A percentile compares a stretch with the other conserved stretches of the same genome.
These are phyloP conservation scores for Salpingus planirostris DNA, from an alignment of 2,888 invertebrate species.

Conservation along the genomic window DNA sequence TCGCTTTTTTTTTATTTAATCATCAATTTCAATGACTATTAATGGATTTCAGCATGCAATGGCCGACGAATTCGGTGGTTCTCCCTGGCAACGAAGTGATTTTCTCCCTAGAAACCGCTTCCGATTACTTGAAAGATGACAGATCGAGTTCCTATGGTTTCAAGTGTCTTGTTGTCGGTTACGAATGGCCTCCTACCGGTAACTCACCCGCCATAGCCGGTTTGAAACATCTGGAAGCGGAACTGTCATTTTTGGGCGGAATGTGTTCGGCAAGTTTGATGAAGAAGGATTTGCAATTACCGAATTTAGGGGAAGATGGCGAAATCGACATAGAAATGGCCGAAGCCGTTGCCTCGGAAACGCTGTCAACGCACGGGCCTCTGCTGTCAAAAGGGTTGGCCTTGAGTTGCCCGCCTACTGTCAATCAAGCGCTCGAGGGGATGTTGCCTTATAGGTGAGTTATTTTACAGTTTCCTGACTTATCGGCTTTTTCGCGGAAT, in stretches of 20 bases:
- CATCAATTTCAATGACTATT: too few species aligned
- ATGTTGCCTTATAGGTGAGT: constrained; percentile 74
- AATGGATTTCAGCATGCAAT: constrained; percentile 53
- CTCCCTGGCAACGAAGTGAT: constrained; percentile 90
- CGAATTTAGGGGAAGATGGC: constrained; percentile 51
- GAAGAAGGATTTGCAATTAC: constrained; percentile 68
- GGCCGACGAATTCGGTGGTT: constrained; percentile 81
- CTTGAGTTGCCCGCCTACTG: constrained; percentile 74
- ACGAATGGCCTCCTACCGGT: constrained; percentile 60
- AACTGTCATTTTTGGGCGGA: constrained; percentile 81
- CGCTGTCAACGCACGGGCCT: constrained; percentile 52
- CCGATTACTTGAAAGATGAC: constrained; percentile 88
- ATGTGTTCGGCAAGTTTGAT: constrained; percentile 86
- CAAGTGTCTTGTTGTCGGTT: constrained; percentile 73
- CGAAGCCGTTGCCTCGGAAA: constrained; percentile 58
- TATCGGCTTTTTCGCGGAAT: too few species aligned
- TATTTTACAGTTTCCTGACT: not conserved
- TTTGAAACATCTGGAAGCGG: constrained; percentile 74
- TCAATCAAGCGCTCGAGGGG: constrained; percentile 85
- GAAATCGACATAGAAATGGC: constrained; percentile 64
- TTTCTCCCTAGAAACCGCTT: constrained; percentile 92
- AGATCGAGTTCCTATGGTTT: constrained; percentile 71
- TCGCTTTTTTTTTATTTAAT: not conserved
- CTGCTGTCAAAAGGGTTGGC: constrained; percentile 86
- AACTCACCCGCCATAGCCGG: constrained; percentile 39